These are phyloP conservation scores for Neelides folsomi DNA, from an alignment of 2,888 invertebrate genomes.

Conservation along the genomic window DNA sequence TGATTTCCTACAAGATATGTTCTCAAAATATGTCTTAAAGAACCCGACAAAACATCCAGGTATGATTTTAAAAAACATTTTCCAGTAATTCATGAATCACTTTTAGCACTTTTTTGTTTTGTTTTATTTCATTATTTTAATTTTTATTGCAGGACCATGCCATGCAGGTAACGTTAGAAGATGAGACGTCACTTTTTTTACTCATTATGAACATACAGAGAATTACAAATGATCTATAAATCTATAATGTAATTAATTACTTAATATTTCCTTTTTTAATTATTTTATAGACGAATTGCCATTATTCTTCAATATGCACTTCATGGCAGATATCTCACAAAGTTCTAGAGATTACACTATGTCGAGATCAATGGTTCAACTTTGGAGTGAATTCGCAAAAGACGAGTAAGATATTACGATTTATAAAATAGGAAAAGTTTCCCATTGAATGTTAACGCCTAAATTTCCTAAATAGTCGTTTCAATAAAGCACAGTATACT, in stretches of 20 bases:
- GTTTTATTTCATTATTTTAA: not conserved
- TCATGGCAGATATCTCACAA: constrained; percentile 25
- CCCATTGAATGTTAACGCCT: no score
- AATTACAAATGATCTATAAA: not conserved
- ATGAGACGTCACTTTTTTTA: not conserved
- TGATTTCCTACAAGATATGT: constrained; percentile 10
- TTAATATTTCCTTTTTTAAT: not conserved
- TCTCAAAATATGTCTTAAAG: constrained; percentile 5
- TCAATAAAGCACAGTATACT: no score
- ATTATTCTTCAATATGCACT: constrained; percentile 23
- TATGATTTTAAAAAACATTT: not conserved
- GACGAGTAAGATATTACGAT: constrained; percentile 15
- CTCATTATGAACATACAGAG: constrained; percentile 6
- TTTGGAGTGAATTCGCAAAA: constrained; percentile 24
- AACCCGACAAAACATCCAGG: not conserved
- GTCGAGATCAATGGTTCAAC: constrained; percentile 19
- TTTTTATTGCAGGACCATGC: not conserved
- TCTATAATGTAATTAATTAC: no score
- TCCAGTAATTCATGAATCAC: no score
- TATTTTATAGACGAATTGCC: constrained; percentile 20
- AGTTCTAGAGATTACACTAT: constrained; percentile 26
- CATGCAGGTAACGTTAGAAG: not conserved
- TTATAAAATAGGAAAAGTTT: not conserved
- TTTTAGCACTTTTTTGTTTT: not conserved
- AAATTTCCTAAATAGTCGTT: no score